Conservation (phyloP, 1,140 invertebrate genomes). For the Aphelinus certus region DNA sequence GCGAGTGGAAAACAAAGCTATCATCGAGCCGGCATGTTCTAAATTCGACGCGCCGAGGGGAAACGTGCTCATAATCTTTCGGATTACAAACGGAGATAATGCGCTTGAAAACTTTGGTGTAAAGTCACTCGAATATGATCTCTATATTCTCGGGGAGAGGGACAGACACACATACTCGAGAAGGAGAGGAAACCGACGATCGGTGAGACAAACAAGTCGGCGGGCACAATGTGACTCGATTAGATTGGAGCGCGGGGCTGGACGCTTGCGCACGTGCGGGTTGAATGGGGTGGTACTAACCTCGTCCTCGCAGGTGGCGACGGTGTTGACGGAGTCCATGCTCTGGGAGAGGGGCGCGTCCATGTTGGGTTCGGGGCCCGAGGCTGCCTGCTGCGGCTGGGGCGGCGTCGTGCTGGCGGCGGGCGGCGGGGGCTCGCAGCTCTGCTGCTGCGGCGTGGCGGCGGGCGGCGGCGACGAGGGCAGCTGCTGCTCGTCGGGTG, state of each 20-base stretch:
- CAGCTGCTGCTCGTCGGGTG: constrained; percentile 42
- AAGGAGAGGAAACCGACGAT: background rate
- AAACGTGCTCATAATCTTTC: no score
- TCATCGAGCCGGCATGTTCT: no score
- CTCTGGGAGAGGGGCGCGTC: constrained; percentile 79
- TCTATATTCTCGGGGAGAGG: no score
- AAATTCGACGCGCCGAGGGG: no score
- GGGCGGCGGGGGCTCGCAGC: constrained; percentile 39
- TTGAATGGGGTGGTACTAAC: constrained; percentile 73
- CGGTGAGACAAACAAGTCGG: background rate
- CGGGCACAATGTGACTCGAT: constrained; percentile 1
- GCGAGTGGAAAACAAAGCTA: no score
- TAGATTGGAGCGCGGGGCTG: background rate
- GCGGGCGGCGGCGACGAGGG: constrained; percentile 64
- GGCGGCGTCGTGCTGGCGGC: background rate
- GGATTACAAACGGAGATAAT: no score
- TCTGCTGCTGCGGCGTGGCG: constrained; percentile 40
- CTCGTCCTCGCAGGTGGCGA: constrained; percentile 89
- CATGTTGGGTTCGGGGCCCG: constrained; percentile 63
- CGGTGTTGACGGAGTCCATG: constrained; percentile 92
- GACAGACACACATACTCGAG: background rate
- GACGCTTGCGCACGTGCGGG: background rate
- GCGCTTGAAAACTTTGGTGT: no score
- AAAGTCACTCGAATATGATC: no score
- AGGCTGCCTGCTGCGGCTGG: constrained; percentile 17